These are phyloP conservation scores for Podocnemis expansa DNA, from an alignment of 2,113 vertebrate species.

Conservation along the genomic window DNA sequence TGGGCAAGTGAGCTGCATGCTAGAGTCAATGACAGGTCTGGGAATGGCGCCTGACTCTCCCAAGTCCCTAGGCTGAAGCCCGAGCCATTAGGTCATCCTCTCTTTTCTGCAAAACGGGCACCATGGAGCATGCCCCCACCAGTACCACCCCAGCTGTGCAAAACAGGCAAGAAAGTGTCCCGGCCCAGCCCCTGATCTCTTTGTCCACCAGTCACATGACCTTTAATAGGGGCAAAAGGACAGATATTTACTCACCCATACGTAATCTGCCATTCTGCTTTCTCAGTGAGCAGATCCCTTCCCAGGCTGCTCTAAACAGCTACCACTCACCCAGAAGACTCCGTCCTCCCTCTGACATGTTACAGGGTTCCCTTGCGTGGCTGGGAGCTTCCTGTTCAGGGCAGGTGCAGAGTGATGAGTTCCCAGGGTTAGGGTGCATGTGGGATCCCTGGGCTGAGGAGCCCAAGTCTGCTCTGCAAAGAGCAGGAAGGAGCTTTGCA, in stretches of 20 bases:
- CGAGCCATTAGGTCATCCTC: too few species aligned
- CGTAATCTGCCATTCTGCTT: not conserved
- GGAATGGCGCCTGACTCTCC: too few species aligned
- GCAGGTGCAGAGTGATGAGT: not conserved
- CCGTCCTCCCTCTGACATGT: not conserved
- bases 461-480: too few species aligned
- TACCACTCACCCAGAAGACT: fast-evolving
- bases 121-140: not conserved
- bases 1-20: too few species aligned
- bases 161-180: not conserved
- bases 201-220: not conserved
- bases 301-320: fast-evolving
- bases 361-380: too few species aligned
- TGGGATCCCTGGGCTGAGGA: too few species aligned
- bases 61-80: not conserved
- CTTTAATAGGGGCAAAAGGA: not conserved
- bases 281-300: not conserved
- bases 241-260: too few species aligned
- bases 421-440: too few species aligned
- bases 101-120: not conserved
- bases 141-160: too few species aligned
- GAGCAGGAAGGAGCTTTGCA: too few species aligned
- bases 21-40: not conserved
- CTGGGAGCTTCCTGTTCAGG: fast-evolving
- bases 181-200: not conserved